These are phyloP conservation scores for Stigmatopora argus DNA, from an alignment of 2,113 vertebrate species.

Conservation along the genomic window DNA sequence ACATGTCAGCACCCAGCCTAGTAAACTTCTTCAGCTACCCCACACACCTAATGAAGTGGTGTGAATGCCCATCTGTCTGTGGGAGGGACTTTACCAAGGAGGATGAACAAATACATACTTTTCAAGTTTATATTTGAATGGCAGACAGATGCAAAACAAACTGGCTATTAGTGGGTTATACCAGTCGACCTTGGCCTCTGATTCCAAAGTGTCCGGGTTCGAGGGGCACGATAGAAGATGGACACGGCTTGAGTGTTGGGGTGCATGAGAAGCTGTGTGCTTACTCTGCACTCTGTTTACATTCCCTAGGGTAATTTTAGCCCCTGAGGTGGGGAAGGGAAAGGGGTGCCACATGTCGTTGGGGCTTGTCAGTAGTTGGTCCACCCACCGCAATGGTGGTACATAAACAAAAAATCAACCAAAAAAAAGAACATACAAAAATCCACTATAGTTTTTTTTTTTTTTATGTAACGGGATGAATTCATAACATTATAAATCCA, in stretches of 20 bases:
- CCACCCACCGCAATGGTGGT: slow-evolving; percentile 47
- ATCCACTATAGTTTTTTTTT: background rate
- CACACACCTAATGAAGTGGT: slow-evolving; percentile 62
- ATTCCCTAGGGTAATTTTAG: slow-evolving; percentile 75
- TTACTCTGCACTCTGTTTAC: slow-evolving; percentile 75
- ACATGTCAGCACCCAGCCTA: slow-evolving; percentile 71
- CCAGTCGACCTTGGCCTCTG: slow-evolving; percentile 38
- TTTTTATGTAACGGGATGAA: background rate
- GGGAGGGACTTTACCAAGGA: slow-evolving; percentile 21
- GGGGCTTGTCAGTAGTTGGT: slow-evolving; percentile 59
- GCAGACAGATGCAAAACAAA: background rate
- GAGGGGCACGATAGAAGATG: slow-evolving; percentile 25
- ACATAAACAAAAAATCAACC: slow-evolving; percentile 51
- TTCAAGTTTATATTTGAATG: background rate
- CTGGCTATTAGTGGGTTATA: slow-evolving; percentile 7
- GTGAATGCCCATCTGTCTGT: slow-evolving; percentile 46
- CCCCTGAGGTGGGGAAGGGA: slow-evolving; percentile 43
- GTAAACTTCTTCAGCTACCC: slow-evolving; percentile 68
- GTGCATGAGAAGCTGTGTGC: slow-evolving; percentile 59
- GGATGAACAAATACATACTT: slow-evolving; percentile 9
- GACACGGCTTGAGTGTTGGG: slow-evolving; percentile 33
- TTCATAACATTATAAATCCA: background rate
- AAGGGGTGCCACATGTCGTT: slow-evolving; percentile 54
- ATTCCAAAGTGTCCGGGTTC: slow-evolving; percentile 44
- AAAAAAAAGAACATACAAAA: slow-evolving; percentile 5